Conservation (phyloP, 2,888 invertebrate genomes). For the Oligia latruncula region DNA sequence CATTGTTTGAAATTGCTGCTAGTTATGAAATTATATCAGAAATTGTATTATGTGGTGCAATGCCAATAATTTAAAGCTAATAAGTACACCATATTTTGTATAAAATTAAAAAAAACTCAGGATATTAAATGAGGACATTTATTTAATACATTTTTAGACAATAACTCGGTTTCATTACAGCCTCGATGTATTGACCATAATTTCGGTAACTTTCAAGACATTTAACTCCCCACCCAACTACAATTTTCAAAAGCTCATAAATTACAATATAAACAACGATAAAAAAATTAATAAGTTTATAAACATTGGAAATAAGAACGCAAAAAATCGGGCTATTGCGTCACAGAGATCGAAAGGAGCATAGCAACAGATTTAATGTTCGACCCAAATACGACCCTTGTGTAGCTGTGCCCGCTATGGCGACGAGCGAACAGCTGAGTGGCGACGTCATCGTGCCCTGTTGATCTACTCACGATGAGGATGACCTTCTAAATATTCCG, state of each 20-base stretch:
- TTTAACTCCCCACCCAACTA: background rate
- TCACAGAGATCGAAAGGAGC: constrained; percentile 49
- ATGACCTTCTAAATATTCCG: constrained; percentile 45
- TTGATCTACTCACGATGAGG: constrained; percentile 42
- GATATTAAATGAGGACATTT: background rate
- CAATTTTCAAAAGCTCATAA: background rate
- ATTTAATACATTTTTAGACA: background rate
- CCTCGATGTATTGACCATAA: background rate
- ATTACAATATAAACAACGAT: background rate
- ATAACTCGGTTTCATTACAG: background rate
- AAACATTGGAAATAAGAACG: constrained; percentile 31
- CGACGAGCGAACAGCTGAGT: constrained; percentile 58
- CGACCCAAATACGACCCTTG: constrained; percentile 61
- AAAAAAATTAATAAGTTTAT: constrained; percentile 13
- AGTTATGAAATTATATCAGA: constrained; percentile 1
- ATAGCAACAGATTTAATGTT: constrained; percentile 61
- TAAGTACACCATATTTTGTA: background rate
- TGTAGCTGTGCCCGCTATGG: constrained; percentile 52
- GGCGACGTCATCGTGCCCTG: constrained; percentile 54
- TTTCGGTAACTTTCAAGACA: constrained; percentile 2
- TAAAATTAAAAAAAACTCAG: background rate
- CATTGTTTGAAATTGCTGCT: constrained; percentile 3
- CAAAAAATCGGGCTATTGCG: constrained; percentile 28
- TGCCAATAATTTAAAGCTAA: background rate
- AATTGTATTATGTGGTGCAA: background rate